Evolutionary conservation across 2,113 vertebrate genomes (phyloP).

Genomic region (Catagonus wagneri): DNA sequence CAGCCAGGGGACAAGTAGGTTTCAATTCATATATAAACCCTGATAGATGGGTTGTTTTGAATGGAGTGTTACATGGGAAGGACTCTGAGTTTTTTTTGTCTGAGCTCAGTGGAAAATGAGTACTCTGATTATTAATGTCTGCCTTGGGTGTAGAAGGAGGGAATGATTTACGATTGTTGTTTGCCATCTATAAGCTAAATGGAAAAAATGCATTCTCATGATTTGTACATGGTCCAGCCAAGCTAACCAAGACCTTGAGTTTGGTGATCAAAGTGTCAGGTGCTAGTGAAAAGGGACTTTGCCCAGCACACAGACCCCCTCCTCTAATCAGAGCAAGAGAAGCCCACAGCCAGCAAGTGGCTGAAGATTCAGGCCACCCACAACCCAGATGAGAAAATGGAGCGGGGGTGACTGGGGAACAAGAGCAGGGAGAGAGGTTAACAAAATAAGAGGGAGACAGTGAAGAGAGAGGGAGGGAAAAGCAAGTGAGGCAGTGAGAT

Average conservation of each 20-base stretch:
- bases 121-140: slow-evolving; percentile 41
- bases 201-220: background rate
- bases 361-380: background rate
- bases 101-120: background rate
- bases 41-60: background rate
- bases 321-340: background rate
- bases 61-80: background rate
- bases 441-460: accelerated
- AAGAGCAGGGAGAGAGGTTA: background rate
- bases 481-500: background rate
- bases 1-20: background rate
- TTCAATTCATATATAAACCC: background rate
- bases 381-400: background rate
- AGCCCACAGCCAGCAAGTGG: background rate
- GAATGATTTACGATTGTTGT: background rate
- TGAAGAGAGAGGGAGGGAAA: background rate
- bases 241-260: background rate
- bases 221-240: background rate
- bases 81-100: background rate
- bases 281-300: background rate
- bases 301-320: background rate
- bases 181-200: background rate
- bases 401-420: background rate
- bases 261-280: background rate
- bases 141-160: background rate